These are phyloP conservation scores for Melanargia galathea DNA, from an alignment of 2,888 invertebrate genomes.

Conservation along the genomic window DNA sequence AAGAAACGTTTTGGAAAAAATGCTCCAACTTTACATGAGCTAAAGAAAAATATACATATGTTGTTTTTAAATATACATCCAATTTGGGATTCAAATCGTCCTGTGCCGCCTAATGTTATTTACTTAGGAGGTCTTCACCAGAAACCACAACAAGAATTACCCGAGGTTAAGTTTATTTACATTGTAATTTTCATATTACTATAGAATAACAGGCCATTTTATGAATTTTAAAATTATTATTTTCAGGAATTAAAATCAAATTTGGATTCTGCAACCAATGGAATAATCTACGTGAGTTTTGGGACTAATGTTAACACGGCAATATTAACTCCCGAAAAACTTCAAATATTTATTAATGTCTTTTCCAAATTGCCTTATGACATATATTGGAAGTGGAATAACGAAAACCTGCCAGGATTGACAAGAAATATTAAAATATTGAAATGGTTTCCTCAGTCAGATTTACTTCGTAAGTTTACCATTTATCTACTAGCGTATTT, in stretches of 20 bases:
- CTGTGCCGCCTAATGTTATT: slow-evolving; percentile 61
- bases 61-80: slow-evolving; percentile 63
- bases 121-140: slow-evolving; percentile 67
- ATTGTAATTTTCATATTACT: background rate
- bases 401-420: slow-evolving; percentile 50
- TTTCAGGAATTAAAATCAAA: slow-evolving; percentile 55
- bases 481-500: background rate
- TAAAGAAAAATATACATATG: slow-evolving; percentile 53
- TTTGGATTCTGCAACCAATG: slow-evolving; percentile 53
- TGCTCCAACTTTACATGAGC: slow-evolving; percentile 40
- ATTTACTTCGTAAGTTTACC: slow-evolving; percentile 52
- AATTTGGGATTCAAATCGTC: slow-evolving; percentile 54
- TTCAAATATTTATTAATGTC: slow-evolving; percentile 49
- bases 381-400: slow-evolving; percentile 61
- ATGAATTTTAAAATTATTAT: no score
- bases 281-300: slow-evolving; percentile 61
- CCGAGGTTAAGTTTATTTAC: slow-evolving; percentile 45
- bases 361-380: slow-evolving; percentile 58
- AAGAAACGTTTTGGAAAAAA: slow-evolving; percentile 31
- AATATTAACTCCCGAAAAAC: slow-evolving; percentile 40
- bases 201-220: background rate
- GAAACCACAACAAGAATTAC: slow-evolving; percentile 54
- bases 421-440: slow-evolving; percentile 55
- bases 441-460: slow-evolving; percentile 62
- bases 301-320: slow-evolving; percentile 55